A percentile compares a stretch with the other conserved stretches of the same genome.
Conservation (phyloP, 2,888 invertebrate genomes). For the Agrenia bidenticulata region DNA sequence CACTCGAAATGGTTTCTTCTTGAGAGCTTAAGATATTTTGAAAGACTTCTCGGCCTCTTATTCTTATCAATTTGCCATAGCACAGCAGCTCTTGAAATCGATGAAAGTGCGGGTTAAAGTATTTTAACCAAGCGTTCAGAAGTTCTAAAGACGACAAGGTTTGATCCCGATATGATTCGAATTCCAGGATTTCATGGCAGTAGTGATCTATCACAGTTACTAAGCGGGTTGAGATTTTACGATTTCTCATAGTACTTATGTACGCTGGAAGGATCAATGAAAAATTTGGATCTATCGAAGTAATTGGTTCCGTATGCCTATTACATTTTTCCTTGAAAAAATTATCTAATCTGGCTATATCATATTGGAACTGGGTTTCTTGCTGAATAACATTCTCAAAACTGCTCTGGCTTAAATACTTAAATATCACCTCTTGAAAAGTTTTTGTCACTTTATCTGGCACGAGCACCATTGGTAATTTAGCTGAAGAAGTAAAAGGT, state of each 20-base stretch:
- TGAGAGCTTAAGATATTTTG: background rate
- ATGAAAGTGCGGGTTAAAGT: constrained; percentile 10
- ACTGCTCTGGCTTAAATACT: too few species aligned
- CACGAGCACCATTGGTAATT: too few species aligned
- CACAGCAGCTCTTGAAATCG: background rate
- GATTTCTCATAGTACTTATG: constrained; percentile 6
- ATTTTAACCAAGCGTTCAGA: constrained; percentile 2
- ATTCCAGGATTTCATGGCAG: constrained; percentile 12
- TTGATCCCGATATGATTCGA: background rate
- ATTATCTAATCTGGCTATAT: too few species aligned
- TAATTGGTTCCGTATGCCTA: too few species aligned
- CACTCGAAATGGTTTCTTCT: background rate
- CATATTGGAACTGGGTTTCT: too few species aligned
- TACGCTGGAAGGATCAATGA: background rate
- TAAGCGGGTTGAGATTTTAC: background rate
- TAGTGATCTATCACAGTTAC: background rate
- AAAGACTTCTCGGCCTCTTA: constrained; percentile 11
- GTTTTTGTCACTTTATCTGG: too few species aligned
- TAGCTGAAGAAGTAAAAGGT: too few species aligned
- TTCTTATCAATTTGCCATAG: constrained; percentile 2
- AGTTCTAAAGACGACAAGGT: constrained; percentile 1
- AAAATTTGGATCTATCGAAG: too few species aligned
- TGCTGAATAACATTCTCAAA: too few species aligned
- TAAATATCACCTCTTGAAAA: too few species aligned
- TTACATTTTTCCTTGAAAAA: too few species aligned